Percentiles rank a stretch among this genome's conserved stretches.
phyloP scores from a whole-genome alignment of 2,113 vertebrate species.

The Corythoichthys intestinalis region DNA sequence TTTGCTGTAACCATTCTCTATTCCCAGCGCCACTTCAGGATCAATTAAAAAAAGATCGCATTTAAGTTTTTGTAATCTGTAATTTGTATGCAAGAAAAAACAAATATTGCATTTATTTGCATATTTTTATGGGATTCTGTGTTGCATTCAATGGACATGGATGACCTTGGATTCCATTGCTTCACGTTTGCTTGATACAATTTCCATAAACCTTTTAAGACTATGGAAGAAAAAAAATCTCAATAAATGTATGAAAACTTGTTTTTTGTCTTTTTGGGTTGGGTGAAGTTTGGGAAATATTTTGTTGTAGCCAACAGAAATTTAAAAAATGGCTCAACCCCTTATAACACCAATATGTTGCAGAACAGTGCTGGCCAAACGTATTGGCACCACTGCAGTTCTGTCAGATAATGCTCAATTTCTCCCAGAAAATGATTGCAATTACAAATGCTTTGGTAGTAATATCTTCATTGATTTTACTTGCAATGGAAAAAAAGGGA shows the following conservation, averaged over 20 bases:
- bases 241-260: slow-evolving; percentile 69
- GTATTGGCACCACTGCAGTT: no score
- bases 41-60: slow-evolving; percentile 47
- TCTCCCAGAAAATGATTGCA: no score
- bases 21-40: slow-evolving; percentile 54
- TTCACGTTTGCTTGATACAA: slow-evolving; percentile 64
- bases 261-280: slow-evolving; percentile 1
- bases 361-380: no score
- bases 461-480: no score
- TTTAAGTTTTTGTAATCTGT: slow-evolving; percentile 71
- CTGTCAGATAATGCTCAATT: no score
- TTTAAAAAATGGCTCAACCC: no score
- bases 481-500: no score
- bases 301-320: background rate
- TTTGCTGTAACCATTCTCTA: slow-evolving; percentile 41
- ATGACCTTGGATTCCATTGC: slow-evolving; percentile 61
- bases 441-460: no score
- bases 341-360: no score
- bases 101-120: slow-evolving; percentile 62
- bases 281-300: background rate
- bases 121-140: slow-evolving; percentile 64
- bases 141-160: slow-evolving; percentile 66
- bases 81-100: slow-evolving; percentile 63
- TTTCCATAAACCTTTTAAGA: slow-evolving; percentile 70
- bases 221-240: slow-evolving; percentile 62